Evolutionary conservation across 2,797 vertebrate genomes (phyloP).

Genomic region (Pristis pectinata): DNA sequence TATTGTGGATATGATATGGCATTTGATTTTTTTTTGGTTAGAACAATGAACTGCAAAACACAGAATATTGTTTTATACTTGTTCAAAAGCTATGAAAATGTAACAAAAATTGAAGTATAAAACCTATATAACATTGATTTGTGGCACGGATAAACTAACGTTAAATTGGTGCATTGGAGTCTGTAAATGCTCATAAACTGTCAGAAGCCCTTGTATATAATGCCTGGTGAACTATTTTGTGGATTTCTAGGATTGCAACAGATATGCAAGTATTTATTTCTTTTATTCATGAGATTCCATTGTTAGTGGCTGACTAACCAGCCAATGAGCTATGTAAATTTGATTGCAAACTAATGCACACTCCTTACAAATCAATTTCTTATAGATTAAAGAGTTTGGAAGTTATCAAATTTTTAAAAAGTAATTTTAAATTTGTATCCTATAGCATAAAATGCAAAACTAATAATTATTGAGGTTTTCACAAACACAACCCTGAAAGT

Average conservation of each 20-base stretch:
- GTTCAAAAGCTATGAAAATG: not conserved
- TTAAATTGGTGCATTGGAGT: not conserved
- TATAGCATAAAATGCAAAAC: not conserved
- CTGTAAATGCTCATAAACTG: not conserved
- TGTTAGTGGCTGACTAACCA: not conserved
- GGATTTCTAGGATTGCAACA: not conserved
- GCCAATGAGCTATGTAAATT: not conserved
- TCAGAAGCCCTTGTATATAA: not conserved
- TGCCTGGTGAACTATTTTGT: constrained; percentile 4
- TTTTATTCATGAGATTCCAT: not conserved
- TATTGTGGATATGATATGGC: not conserved
- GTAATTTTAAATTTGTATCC: not conserved
- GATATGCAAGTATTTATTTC: not conserved
- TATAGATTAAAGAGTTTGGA: not conserved
- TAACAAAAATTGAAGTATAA: not conserved
- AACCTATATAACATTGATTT: not conserved
- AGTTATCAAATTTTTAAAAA: not conserved
- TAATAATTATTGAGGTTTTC: not conserved
- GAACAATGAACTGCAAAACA: not conserved
- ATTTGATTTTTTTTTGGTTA: too few species aligned
- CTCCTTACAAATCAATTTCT: not conserved
- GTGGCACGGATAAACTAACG: not conserved
- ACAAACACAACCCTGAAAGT: not conserved
- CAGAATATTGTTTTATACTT: not conserved
- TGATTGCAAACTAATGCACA: not conserved